Evolutionary conservation across 2,113 vertebrate genomes (phyloP), one percentile per base, ranked within the genome.

Genomic region (Cranoglanis bouderius): DNA sequence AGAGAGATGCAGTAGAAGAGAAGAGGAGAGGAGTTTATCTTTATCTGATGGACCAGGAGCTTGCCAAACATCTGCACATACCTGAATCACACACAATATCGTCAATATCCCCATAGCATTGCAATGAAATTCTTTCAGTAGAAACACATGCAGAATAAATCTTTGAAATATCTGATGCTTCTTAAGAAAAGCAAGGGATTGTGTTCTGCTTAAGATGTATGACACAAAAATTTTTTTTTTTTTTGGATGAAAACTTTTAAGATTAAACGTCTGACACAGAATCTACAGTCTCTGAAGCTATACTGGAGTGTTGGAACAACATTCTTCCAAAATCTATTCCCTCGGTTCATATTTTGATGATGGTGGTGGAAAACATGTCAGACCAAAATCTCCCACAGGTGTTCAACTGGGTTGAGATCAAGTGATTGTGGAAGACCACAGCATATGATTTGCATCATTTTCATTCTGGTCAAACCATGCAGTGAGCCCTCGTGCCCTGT

Each of bases 1-100:
- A 99, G 95, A 88, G 97, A 93, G 87, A 99, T 95, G n/a, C 94
- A 96, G 87, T 98, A 97, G 92, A 99, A 95, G 91, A 98, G 97
- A 32, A 97, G 93, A 0, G 97, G 96, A 0, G 93, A 93, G 9
- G 96, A 91, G 63, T 94, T 95, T 97, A 98, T 96, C 91, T 96
- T 98, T 92, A 97, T 92, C 0, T 94, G 94, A 65, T 96, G 96
- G 7, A 94, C 96, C 0, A 98, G 92, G 75, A 98, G 94, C 35
- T 94, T 95, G 40, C 96, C 97, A 93, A 99, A 93, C 92, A 97
- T 97, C 88, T 97, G 96, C 74, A 97, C 96, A 0, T 97, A 98
- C 90, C 97, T 99, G 94, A 90, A 88, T 90, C 74, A 87, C 82
- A 87, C 81, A 88, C 72, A 88, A 12, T 74, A 84, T 32, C 57